Base-by-base conservation (phyloP, 2,888 invertebrate genomes). In the Molanna angustata region DNA sequence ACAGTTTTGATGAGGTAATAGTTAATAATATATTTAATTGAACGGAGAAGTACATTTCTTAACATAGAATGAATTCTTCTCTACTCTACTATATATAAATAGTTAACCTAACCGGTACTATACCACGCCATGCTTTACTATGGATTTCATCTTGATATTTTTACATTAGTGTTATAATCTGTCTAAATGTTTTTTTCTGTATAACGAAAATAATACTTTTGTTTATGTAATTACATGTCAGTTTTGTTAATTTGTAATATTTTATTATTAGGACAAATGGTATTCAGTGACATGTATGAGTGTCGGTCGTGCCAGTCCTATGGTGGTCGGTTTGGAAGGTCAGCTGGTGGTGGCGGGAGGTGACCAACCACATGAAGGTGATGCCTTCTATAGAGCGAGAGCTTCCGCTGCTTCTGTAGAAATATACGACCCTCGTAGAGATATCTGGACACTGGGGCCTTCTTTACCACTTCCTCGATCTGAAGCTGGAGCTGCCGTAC, bases 401-500 rank as follows among this genome's bases (percentile, higher is more conserved):
- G 85, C 88, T 62, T 88, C 93, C 35, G 85, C 94, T 59, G 83
- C 88, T 61, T 83, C 85, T 46, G 90, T 91, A 11, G 93, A 94
- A 72, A 80, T 88, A 62, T 94, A 88, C 73, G 88, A 92, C 73
- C 92, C 93, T 7, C 73, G 83, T 50, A 81, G 79, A 11, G 84
- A 87, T 70, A 72, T 74, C 46, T 95, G 95, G 94, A 80, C 82
- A 60, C 79, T 85, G 63, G 87, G 88, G 61, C 86, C 88, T 40
- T 80, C 87, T 57, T 78, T 94, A 66, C 90, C 91, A 18, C 86
- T 88, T 66, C 87, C 89, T 62, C 82, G 94, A 59, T 89, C 91
- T 48, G 93, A 93, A 72, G 91, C 92, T 39, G 91, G 90, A 55
- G 90, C 90, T 57, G 88, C 90, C 52, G 86, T 91, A 65, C n/a